Evolutionary conservation across 2,888 invertebrate genomes (phyloP), one percentile per base, ranked within the genome.

Genomic region (Aphelenchoides bicaudatus): DNA sequence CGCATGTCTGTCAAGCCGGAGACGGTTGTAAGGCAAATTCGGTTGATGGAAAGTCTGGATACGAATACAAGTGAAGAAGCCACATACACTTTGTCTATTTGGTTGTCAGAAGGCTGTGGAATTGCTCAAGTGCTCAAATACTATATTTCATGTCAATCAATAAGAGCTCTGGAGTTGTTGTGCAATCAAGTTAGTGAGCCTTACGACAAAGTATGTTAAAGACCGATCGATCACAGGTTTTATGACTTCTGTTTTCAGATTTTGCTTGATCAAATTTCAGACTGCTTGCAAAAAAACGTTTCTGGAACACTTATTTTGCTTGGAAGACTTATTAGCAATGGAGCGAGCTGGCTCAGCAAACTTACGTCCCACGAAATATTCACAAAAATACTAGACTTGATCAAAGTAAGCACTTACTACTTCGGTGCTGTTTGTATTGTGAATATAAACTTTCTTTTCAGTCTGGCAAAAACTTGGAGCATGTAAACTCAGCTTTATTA

Each of bases 101-200:
- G 10, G 25, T 39, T 2, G 6, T 31, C 8, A 56, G 25, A 23
- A 51, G 46, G 46, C 8, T 43, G 46, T 6, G 67, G 63, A 23
- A 66, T 68, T 30, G 56, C 58, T 16, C 46, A 63, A 27, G 47
- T 68, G 3, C 62, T 68, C 3, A 31, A 38, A 8, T 67, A 68
- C 39, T 68, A 63, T 48, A 46, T 56, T 21, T 31, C 48, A 10
- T 38, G 53, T 30, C 59, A 62, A 27, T 68, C 67, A 5, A 62
- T 68, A 19, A 52, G 67, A 29, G 67, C 61, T 0, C 51, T 68
- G 39, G 68, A 68, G 16, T 39, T 68, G 3, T 61, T 68, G 4
- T 63, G 59, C 39, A 37, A 38, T 3, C n/a, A n/a, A n/a, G 62
- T 68, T 2, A 25, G 51, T 13, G 67, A 68, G 30, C 67, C 67